These are phyloP conservation scores for Mustelus asterias DNA, from an alignment of 2,113 vertebrate genomes.

Conservation along the genomic window DNA sequence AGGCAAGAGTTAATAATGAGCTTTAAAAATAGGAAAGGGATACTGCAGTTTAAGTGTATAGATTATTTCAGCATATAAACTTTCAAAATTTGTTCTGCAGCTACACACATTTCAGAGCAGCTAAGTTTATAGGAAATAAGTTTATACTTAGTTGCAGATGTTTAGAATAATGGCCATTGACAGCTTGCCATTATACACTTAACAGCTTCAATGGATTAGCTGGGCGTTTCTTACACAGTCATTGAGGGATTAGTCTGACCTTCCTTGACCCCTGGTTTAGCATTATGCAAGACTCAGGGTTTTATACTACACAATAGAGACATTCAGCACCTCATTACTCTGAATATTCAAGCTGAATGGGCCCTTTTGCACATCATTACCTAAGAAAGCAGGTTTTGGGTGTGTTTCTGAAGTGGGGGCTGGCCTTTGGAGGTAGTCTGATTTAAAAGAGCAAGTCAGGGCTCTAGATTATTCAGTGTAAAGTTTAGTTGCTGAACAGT, in stretches of 20 bases:
- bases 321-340: constrained; percentile 38
- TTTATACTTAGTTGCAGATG: constrained; percentile 32
- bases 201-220: constrained; percentile 37
- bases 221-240: constrained; percentile 37
- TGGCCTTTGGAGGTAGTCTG: constrained; percentile 34
- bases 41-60: constrained; percentile 12
- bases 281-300: constrained; percentile 37
- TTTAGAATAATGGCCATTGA: constrained; percentile 34
- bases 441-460: constrained; percentile 35
- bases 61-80: background rate
- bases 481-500: constrained; percentile 30
- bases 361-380: constrained; percentile 38
- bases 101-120: background rate
- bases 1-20: background rate
- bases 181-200: constrained; percentile 36
- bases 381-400: constrained; percentile 37
- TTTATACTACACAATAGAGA: constrained; percentile 37
- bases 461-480: constrained; percentile 29
- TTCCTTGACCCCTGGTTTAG: constrained; percentile 37
- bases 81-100: constrained; percentile 21
- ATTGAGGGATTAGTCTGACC: constrained; percentile 38
- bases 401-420: constrained; percentile 38
- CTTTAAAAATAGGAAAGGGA: background rate
- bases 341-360: constrained; percentile 34
- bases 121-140: constrained; percentile 35